Percentiles rank a stretch among this genome's conserved stretches.
These are phyloP conservation scores for Nymphalis c-album DNA, from an alignment of 2,888 invertebrate species.

Conservation along the genomic window DNA sequence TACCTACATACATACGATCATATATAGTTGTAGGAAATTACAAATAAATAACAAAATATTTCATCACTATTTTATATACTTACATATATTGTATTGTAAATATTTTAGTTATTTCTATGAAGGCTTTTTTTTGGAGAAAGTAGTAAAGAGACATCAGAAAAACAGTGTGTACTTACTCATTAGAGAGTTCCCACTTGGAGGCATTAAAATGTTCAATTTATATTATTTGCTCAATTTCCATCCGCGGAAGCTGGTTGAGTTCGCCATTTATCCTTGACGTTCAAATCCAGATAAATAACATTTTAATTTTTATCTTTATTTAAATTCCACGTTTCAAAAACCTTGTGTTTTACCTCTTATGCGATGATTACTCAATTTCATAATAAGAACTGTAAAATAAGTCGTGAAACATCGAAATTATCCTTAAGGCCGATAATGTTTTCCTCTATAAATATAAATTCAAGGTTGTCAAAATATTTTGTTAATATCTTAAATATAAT, in stretches of 20 bases:
- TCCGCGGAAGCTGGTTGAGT: too few species aligned
- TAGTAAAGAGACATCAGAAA: conserved; percentile 7
- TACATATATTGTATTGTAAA: not conserved
- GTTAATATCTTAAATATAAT: not conserved
- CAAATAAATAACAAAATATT: too few species aligned
- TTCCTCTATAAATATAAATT: not conserved
- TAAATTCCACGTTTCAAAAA: not conserved
- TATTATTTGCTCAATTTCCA: not conserved
- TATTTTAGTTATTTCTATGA: not conserved
- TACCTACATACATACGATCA: too few species aligned
- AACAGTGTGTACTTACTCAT: conserved; percentile 18
- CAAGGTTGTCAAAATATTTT: not conserved
- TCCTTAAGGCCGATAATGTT: not conserved
- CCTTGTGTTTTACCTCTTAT: conserved; percentile 15
- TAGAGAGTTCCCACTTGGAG: conserved; percentile 21
- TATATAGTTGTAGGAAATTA: too few species aligned
- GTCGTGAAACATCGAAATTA: not conserved
- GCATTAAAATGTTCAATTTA: conserved; percentile 7
- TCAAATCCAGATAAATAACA: not conserved
- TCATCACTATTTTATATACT: too few species aligned
- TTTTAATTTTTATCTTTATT: not conserved
- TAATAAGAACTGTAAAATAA: not conserved
- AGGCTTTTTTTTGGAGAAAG: conserved; percentile 17
- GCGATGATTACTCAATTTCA: not conserved
- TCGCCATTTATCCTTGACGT: too few species aligned